Evolutionary conservation across 2,113 vertebrate genomes (phyloP), one percentile per base, ranked within the genome.

Genomic region (Sprattus sprattus): DNA sequence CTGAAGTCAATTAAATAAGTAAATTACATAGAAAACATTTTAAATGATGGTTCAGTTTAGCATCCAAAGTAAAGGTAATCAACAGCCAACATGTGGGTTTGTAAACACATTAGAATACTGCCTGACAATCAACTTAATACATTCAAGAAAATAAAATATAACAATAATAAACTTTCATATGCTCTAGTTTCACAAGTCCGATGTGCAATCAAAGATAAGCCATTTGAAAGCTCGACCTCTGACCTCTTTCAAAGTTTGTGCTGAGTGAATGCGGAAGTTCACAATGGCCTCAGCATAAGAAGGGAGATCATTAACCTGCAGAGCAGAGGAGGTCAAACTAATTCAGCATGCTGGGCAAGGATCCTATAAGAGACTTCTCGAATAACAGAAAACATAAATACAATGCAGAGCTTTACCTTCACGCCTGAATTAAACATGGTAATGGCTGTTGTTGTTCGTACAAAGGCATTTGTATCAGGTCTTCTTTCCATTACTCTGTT

Each of bases 381-480:
- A 60, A 22, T 6, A 20, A 60, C 4, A 20, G 0, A 22, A 60
- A 22, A n/a, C 1, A 81, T 84, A 39, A 50, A 39, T 13, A 18
- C 20, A 20, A 75, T 83, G 6, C 44, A 44, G 16, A 44, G n/a
- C 67, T 80, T 10, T 90, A 99, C 98, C 98, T 99, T 99, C 83
- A 99, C 85, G 22, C 98, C 98, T 16, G 95, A 92, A 1, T 97
- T 96, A 86, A 99, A 99, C 92, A 98, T 95, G 2, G 97, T 99
- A 90, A 97, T 91, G 9, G 98, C 98, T 0, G 95, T 96, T 1
- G 98, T 99, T 0, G 98, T 99, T 88, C 97, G 94, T 52, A 98
- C 92, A 86, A 98, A 86, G 6, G 97, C 94, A 45, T 97, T 98
- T 45, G 92, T 95, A 2, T 95, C 71, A 67, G 93, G 91, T 46